phyloP scores from a whole-genome alignment of 2,113 vertebrate species.

The Diphyllodes magnificus region DNA sequence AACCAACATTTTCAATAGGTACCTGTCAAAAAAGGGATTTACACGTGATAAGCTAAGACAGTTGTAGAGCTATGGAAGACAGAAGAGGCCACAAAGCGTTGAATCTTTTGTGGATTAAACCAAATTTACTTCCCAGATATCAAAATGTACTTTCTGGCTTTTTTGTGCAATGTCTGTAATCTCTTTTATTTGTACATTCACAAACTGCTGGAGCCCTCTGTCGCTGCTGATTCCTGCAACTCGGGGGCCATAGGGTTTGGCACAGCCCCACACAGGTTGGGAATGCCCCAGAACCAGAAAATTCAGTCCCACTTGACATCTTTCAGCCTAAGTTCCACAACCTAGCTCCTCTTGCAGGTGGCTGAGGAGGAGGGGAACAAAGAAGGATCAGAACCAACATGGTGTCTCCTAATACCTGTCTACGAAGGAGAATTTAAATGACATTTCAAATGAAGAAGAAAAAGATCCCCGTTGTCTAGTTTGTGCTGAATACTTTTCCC shows the following conservation, averaged over 20 bases:
- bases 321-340: neutral
- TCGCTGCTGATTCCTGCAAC: neutral
- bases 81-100: neutral
- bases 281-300: neutral
- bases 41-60: neutral
- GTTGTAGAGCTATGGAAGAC: neutral
- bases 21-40: neutral
- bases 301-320: neutral
- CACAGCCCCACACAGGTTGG: neutral
- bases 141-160: neutral
- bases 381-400: neutral
- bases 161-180: neutral
- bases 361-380: neutral
- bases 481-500: neutral
- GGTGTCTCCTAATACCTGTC: neutral
- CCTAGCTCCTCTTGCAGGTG: neutral
- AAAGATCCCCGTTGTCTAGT: neutral
- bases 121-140: neutral
- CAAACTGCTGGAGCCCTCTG: neutral
- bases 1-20: neutral
- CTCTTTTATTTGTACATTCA: neutral
- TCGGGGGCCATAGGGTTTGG: neutral
- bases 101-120: neutral
- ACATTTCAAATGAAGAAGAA: conserved; percentile 12
- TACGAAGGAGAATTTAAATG: neutral